Evolutionary conservation across 1,140 invertebrate species (phyloP), one percentile per base, ranked within the genome.

Genomic region (Calosoma granatense): DNA sequence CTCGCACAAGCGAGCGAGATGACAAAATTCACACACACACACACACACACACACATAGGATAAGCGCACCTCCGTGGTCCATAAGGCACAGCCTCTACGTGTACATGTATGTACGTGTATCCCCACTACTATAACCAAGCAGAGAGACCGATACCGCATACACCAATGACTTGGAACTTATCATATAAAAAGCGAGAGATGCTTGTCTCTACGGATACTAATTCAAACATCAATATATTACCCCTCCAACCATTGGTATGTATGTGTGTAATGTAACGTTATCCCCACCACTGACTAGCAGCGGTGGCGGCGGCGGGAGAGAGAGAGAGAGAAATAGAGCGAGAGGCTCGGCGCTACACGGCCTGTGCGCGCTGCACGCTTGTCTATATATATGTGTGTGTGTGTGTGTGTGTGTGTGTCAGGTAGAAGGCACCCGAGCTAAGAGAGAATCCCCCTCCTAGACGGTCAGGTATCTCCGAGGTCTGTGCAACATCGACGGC

Each of bases 161-260:
- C 63, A 63, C 63, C 65, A 66, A 66, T 66, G 63, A 64, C 60
- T 66, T 59, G 56, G 47, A 63, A 63, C 59, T 63, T 63, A 63
- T 62, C 56, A 64, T 59, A 64, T 64, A 62, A 61, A 60, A 62
- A 62, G 17, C 9, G 51, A 36, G 56, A 60, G 57, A 61, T 61
- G 59, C 56, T 63, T 57, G 59, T 64, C 56, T 60, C 58, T 63
- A 61, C 60, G 41, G 63, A 64, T 63, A 66, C 63, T 66, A 65
- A 66, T 66, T 65, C 65, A 65, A 66, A 64, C 63, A 63, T 66
- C 65, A 65, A 66, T 66, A 64, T 61, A 63, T 64, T 60, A 63
- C 61, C 64, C 63, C 64, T 61, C 63, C 58, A 57, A n/a, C n/a
- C 36, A 30, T 14, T 30, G 26, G 6, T 30, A 30, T 14, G 26